A percentile compares a stretch with the other conserved stretches of the same genome.
Conservation (phyloP, 1,140 invertebrate genomes). For the Spodoptera frugiperda region DNA sequence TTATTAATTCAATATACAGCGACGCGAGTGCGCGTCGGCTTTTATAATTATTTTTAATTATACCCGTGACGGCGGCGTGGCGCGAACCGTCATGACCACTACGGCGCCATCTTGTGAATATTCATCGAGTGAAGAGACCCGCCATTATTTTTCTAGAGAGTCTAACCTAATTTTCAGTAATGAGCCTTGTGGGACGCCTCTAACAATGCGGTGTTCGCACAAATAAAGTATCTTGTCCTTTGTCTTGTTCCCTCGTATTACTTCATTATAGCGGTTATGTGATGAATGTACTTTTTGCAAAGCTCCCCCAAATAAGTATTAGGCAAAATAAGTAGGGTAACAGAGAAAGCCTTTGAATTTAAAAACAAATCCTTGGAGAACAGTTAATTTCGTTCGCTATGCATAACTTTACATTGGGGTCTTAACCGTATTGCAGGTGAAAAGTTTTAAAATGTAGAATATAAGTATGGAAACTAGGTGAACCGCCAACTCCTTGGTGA, state of each 20-base stretch:
- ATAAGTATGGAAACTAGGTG: conserved; percentile 12
- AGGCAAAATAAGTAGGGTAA: no score
- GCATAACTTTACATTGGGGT: no score
- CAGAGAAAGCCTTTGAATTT: no score
- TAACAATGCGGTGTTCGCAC: conserved; percentile 41
- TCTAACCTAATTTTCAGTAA: conserved; percentile 72
- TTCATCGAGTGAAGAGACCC: conserved; percentile 63
- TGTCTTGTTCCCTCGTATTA: conserved; percentile 32
- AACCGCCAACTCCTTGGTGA: conserved; percentile 15
- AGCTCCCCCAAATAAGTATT: background rate
- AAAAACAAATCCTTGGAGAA: no score
- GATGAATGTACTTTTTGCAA: conserved; percentile 6
- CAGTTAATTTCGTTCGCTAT: no score
- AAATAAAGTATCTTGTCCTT: conserved; percentile 49
- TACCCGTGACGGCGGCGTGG: conserved; percentile 49
- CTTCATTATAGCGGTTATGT: conserved; percentile 41
- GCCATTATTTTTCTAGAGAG: conserved; percentile 65
- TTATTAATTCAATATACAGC: conserved; percentile 64
- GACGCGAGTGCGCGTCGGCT: conserved; percentile 47
- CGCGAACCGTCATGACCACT: conserved; percentile 42
- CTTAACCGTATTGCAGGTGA: background rate
- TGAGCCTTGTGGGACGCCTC: conserved; percentile 55
- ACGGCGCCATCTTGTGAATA: conserved; percentile 62
- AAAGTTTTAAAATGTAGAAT: background rate
- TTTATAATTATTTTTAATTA: conserved; percentile 75